A percentile compares a stretch with the other conserved stretches of the same genome.
These are phyloP conservation scores for Gnathonemus longibarbis DNA, from an alignment of 2,113 vertebrate species.

Conservation along the genomic window DNA sequence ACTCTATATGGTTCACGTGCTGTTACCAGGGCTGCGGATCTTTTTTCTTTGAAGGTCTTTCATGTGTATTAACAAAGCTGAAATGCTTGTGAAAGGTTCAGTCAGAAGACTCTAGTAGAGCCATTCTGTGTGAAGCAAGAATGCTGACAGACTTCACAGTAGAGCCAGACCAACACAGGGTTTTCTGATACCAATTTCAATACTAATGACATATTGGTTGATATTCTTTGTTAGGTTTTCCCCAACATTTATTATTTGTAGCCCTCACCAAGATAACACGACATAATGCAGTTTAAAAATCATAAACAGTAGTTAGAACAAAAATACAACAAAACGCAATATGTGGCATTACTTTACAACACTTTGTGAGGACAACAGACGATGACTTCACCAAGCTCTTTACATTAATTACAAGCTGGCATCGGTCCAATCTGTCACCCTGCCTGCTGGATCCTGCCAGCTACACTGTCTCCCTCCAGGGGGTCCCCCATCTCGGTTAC, in stretches of 20 bases:
- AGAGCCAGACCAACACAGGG: background rate
- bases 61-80: background rate
- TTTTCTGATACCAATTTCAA: background rate
- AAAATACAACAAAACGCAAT: background rate
- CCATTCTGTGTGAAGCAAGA: background rate
- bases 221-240: background rate
- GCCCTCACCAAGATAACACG: background rate
- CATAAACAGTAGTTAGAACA: background rate
- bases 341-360: background rate
- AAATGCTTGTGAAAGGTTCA: background rate
- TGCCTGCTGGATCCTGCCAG: background rate
- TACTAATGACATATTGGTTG: background rate
- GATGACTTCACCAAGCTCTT: background rate
- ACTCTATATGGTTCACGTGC: background rate
- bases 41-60: background rate
- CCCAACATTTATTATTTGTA: background rate
- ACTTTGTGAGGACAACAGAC: background rate
- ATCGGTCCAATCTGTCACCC: background rate
- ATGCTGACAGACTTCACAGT: background rate
- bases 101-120: background rate
- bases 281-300: background rate
- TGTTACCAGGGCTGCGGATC: background rate
- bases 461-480: background rate
- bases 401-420: background rate
- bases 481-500: background rate